Evolutionary conservation across 1,140 invertebrate genomes (phyloP).

Genomic region (Drosophila truncata): DNA sequence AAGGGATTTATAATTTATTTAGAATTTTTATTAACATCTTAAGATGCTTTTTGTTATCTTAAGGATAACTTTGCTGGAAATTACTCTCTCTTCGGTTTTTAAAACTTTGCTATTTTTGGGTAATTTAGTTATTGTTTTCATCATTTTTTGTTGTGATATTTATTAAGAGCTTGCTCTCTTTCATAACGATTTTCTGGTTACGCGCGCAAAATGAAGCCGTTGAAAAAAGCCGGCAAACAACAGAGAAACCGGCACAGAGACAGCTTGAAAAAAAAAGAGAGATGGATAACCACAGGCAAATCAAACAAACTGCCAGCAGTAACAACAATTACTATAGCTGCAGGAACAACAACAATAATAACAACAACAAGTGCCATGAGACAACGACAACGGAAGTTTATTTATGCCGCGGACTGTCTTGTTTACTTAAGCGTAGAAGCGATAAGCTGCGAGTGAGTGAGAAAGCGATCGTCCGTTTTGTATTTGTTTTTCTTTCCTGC

Average conservation of each 20-base stretch:
- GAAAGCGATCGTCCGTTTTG: constrained; percentile 29
- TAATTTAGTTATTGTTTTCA: neutral
- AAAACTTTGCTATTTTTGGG: neutral
- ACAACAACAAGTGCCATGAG: constrained; percentile 32
- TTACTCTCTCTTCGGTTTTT: too few species aligned
- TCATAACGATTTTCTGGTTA: constrained; percentile 42
- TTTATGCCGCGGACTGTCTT: constrained; percentile 66
- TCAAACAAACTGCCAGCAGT: constrained; percentile 56
- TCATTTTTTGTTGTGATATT: neutral
- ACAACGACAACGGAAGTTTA: constrained; percentile 81
- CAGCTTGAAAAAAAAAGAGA: constrained; percentile 5
- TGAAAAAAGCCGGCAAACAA: constrained; percentile 52
- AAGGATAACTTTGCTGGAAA: too few species aligned
- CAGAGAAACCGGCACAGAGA: constrained; percentile 40
- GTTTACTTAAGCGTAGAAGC: constrained; percentile 72
- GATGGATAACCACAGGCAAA: constrained; percentile 44
- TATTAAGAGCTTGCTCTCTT: constrained; percentile 28
- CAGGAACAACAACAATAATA: constrained; percentile 25
- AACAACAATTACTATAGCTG: constrained; percentile 29
- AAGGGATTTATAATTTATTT: too few species aligned
- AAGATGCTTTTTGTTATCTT: too few species aligned
- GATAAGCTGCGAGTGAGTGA: constrained; percentile 60
- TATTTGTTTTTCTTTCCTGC: constrained; percentile 33
- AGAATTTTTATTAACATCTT: too few species aligned
- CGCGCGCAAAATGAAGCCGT: constrained; percentile 37